These are phyloP conservation scores for Drosophila pachea DNA, from an alignment of 1,140 invertebrate species.

Conservation along the genomic window DNA sequence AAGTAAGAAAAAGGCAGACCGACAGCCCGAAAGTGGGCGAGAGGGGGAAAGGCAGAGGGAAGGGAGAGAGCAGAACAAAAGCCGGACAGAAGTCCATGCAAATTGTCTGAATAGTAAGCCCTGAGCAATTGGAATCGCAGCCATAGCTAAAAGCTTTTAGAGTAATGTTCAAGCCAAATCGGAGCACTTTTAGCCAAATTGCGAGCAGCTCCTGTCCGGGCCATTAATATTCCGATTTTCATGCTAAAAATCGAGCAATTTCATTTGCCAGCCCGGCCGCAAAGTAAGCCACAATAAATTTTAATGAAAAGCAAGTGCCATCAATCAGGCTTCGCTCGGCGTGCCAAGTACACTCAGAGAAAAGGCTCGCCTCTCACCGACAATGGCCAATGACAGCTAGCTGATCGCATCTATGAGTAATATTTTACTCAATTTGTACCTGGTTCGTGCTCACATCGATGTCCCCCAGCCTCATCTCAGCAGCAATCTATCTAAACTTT, in stretches of 20 bases:
- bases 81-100: conserved; percentile 42
- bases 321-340: conserved; percentile 51
- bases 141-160: conserved; percentile 53
- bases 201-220: conserved; percentile 19
- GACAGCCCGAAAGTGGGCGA: neutral
- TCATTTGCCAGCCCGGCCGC: conserved; percentile 46
- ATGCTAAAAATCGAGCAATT: conserved; percentile 40
- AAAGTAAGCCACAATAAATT: conserved; percentile 60
- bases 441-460: too few species aligned
- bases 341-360: neutral
- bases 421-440: too few species aligned
- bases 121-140: neutral
- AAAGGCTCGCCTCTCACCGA: neutral
- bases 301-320: conserved; percentile 67
- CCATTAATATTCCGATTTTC: neutral
- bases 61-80: conserved; percentile 25
- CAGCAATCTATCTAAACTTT: neutral
- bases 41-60: neutral
- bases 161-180: conserved; percentile 49
- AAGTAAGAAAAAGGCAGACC: conserved; percentile 14
- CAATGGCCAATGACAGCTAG: too few species aligned
- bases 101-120: conserved; percentile 52
- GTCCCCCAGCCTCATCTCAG: neutral
- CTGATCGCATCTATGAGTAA: too few species aligned
- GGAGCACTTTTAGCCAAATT: conserved; percentile 64